Conservation (phyloP, 2,113 vertebrate genomes). For the Sinocyclocheilus maitianheensis region DNA sequence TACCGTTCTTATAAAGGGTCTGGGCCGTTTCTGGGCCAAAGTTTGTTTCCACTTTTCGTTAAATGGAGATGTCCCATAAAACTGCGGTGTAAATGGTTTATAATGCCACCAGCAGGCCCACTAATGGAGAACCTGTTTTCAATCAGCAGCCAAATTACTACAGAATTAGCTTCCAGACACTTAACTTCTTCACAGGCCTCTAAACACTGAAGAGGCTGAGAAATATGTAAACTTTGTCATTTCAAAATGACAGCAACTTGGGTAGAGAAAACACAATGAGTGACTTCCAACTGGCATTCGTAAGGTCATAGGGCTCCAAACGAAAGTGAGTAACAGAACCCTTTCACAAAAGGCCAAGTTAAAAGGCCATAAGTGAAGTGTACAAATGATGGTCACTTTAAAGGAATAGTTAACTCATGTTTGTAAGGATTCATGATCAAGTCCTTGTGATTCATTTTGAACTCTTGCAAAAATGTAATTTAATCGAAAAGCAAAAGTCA, state of each 20-base stretch:
- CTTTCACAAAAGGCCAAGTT: neutral
- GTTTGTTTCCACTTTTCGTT: slow-evolving; percentile 75
- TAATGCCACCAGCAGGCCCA: slow-evolving; percentile 76
- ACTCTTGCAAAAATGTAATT: neutral
- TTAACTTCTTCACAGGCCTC: slow-evolving; percentile 64
- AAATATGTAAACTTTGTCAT: neutral
- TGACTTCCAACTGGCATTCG: neutral
- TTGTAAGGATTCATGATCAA: neutral
- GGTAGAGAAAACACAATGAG: neutral
- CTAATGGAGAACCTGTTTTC: slow-evolving; percentile 78
- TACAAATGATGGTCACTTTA: neutral
- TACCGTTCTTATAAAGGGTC: slow-evolving; percentile 20
- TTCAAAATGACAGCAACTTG: neutral
- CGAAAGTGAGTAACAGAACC: neutral
- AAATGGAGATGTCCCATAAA: slow-evolving; percentile 71
- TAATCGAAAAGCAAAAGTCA: neutral
- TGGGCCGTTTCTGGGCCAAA: slow-evolving; percentile 56
- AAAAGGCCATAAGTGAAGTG: neutral
- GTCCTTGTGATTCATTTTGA: neutral
- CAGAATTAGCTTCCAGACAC: slow-evolving; percentile 70
- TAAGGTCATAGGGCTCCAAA: neutral
- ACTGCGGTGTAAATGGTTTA: slow-evolving; percentile 76
- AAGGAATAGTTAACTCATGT: neutral
- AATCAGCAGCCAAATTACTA: slow-evolving; percentile 80
- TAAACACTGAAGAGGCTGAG: slow-evolving; percentile 19